Base-by-base conservation (phyloP, 92 coral and sea anemone species). In the Siderastrea siderea region DNA sequence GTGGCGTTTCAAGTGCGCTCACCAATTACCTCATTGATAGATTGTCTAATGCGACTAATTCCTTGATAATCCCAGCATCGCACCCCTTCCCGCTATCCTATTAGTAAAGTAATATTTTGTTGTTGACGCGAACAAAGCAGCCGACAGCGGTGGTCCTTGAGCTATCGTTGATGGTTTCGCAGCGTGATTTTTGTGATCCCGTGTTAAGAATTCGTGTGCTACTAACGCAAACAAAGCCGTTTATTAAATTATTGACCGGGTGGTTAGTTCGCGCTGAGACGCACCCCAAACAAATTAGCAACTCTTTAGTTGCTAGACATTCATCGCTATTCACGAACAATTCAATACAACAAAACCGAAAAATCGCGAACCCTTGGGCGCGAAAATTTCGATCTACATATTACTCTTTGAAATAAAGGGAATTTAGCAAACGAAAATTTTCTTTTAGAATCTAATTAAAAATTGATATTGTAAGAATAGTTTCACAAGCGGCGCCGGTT, bases 1-100 rank as follows among this genome's bases (percentile, higher is more conserved):
- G 83, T 87, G 82, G 91, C 64, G 78, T 74, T 74, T 74, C 78
- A 80, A 71, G 57, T 69, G 75, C 53, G 53, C 84, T 88, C 95
- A 78, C 92, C 98, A 95, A 95, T 95, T 95, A 95, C 90, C 90
- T 91, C 92, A 76, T 89, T 93, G 96, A 95, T 93, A 82, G 93
- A 94, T 93, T 86, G 86, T 71, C 91, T 93, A 95, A 93, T 95
- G 89, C 95, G 94, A 88, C 92, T 95, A 95, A 95, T 93, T 78
- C 98, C 92, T 74, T 67, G 74, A 86, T 95, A 95, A 95, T 95
- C 96, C 90, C 79, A 80, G 79, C 75, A 78, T 91, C 92, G 54
- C 93, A 84, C 74, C 83, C 90, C 91, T 84, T 94, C 85, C 88
- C 90, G 90, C 96, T 88, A 79, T 75, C 93, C 89, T 89, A 95